Conservation (phyloP, 2,797 vertebrate species). For the Gymnoscopelus microlampas region DNA sequence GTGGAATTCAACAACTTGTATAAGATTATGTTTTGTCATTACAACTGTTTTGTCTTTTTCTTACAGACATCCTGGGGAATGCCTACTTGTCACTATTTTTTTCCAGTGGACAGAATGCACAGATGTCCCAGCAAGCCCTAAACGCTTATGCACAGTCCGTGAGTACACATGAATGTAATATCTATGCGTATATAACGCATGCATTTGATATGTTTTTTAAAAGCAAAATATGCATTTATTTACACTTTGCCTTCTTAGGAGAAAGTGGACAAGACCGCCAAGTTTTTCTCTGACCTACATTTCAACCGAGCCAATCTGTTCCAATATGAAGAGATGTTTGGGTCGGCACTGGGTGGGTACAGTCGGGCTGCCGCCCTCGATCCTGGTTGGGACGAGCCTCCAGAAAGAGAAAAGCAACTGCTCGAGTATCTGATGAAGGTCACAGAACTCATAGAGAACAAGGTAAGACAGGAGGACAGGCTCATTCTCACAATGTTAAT, state of each 20-base stretch:
- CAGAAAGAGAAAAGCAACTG: slow-evolving; percentile 84
- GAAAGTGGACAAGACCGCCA: slow-evolving; percentile 86
- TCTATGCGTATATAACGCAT: too few species aligned
- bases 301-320: slow-evolving; percentile 89
- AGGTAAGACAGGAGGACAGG: slow-evolving; percentile 65
- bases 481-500: neutral
- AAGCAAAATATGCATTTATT: too few species aligned
- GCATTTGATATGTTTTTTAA: too few species aligned
- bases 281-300: slow-evolving; percentile 89
- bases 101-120: slow-evolving; percentile 88
- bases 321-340: slow-evolving; percentile 91
- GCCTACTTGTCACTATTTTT: slow-evolving; percentile 93
- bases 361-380: slow-evolving; percentile 85
- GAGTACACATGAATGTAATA: slow-evolving; percentile 63
- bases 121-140: slow-evolving; percentile 91
- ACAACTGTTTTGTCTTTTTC: slow-evolving; percentile 17
- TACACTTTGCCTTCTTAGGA: slow-evolving; percentile 72
- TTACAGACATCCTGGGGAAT: slow-evolving; percentile 90
- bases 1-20: too few species aligned
- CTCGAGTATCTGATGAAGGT: slow-evolving; percentile 86
- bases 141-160: slow-evolving; percentile 91
- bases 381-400: slow-evolving; percentile 85
- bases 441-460: slow-evolving; percentile 84
- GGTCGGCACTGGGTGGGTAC: slow-evolving; percentile 87
- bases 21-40: neutral